These are phyloP conservation scores for Aeoliscus strigatus DNA, from an alignment of 2,797 vertebrate species.

Conservation along the genomic window DNA sequence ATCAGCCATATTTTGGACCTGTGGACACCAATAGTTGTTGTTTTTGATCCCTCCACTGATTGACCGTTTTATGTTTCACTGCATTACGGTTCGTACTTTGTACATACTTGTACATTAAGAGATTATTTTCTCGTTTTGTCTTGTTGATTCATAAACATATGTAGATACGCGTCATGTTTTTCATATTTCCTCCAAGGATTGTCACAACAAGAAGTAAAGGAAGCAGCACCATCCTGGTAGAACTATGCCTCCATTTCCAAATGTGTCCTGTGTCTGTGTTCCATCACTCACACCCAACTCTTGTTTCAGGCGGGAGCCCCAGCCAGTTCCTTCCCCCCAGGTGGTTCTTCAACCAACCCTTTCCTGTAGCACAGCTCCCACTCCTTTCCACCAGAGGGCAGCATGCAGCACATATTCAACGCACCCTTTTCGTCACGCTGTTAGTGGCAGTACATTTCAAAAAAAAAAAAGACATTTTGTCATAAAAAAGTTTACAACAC, in stretches of 20 bases:
- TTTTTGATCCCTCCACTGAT: no score
- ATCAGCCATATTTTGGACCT: no score
- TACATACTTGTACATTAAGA: no score
- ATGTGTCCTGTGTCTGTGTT: constrained; percentile 1
- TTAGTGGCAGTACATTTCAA: constrained; percentile 78
- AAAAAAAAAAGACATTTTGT: constrained; percentile 27
- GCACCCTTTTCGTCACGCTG: constrained; percentile 86
- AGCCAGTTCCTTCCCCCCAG: constrained; percentile 85
- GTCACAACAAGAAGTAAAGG: no score
- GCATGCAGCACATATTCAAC: constrained; percentile 88
- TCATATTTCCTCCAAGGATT: no score
- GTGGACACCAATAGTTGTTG: no score
- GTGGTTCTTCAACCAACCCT: constrained; percentile 93
- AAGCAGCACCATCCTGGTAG: not conserved
- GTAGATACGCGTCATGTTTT: no score
- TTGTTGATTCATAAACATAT: no score
- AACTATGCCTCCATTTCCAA: not conserved
- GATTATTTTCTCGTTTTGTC: no score
- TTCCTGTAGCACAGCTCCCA: constrained; percentile 89
- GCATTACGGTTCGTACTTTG: no score
- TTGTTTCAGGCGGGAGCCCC: constrained; percentile 84
- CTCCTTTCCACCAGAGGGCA: constrained; percentile 66
- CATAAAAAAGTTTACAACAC: constrained; percentile 66
- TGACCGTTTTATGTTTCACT: no score
- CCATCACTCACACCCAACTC: not conserved